Percentiles rank a stretch among this genome's conserved stretches.
phyloP scores from a whole-genome alignment of 2,797 vertebrate species.

The Argentina silus region DNA sequence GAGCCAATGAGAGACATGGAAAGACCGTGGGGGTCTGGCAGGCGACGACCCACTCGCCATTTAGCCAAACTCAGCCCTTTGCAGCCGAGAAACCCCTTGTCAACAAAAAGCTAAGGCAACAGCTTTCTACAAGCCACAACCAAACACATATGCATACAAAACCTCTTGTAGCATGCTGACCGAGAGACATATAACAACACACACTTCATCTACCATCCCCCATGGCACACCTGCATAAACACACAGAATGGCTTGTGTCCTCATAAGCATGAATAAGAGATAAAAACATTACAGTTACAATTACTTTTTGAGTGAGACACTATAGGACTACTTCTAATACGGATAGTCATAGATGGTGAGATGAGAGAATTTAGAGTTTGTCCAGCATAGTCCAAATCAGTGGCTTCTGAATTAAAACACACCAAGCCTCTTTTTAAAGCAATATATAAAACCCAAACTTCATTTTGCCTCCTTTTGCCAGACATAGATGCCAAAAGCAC shows the following conservation, averaged over 20 bases:
- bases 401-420: neutral
- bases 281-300: neutral
- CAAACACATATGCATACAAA: slow-evolving; percentile 13
- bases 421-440: slow-evolving; percentile 1
- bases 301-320: neutral
- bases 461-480: slow-evolving; percentile 29
- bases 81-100: slow-evolving; percentile 17
- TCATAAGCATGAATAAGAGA: neutral
- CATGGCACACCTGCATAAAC: neutral
- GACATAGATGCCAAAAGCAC: slow-evolving; percentile 24
- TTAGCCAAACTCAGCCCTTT: slow-evolving; percentile 8
- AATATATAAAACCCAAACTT: neutral
- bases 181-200: neutral
- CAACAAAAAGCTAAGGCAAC: slow-evolving; percentile 34
- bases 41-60: slow-evolving; percentile 17
- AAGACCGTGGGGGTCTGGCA: slow-evolving; percentile 23
- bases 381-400: neutral
- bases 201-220: slow-evolving; percentile 5
- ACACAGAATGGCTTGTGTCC: neutral
- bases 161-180: slow-evolving; percentile 1
- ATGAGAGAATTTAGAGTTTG: neutral
- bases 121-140: slow-evolving; percentile 15
- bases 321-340: neutral
- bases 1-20: slow-evolving; percentile 31
- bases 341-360: neutral